Evolutionary conservation across 1,140 invertebrate species (phyloP).

Genomic region (Sinonovacula constricta): DNA sequence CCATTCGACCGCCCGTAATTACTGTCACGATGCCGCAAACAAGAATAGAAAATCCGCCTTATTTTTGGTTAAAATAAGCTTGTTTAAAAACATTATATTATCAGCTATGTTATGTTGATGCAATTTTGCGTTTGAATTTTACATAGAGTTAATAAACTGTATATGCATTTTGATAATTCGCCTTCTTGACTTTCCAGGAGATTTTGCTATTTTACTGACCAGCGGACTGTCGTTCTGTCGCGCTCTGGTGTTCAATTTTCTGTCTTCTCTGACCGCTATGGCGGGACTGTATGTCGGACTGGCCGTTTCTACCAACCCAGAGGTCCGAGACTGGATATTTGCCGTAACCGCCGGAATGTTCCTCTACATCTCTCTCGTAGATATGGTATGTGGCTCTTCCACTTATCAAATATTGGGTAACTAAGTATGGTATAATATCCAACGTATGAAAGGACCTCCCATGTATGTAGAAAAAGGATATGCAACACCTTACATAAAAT

Average conservation of each 20-base stretch:
- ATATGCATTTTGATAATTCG: too few relatives aligned
- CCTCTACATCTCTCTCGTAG: conserved; percentile 61
- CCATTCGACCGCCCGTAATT: too few relatives aligned
- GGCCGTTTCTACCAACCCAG: conserved; percentile 67
- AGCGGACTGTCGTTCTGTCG: conserved; percentile 85
- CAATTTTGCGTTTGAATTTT: too few relatives aligned
- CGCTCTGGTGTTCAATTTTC: conserved; percentile 84
- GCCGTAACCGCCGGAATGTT: conserved; percentile 82
- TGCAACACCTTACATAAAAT: not conserved
- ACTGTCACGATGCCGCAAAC: too few relatives aligned
- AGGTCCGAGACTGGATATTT: conserved; percentile 81
- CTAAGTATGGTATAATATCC: not conserved
- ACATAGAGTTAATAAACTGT: too few relatives aligned
- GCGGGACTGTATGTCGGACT: conserved; percentile 83
- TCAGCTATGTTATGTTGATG: too few relatives aligned
- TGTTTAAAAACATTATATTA: too few relatives aligned
- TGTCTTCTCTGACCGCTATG: conserved; percentile 84
- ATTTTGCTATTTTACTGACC: conserved; percentile 94
- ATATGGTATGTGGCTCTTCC: conserved; percentile 51
- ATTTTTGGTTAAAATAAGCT: too few relatives aligned
- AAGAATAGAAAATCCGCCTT: too few relatives aligned
- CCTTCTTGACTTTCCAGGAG: too few relatives aligned
- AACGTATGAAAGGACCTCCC: not conserved
- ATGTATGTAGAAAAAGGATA: not conserved
- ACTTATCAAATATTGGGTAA: not conserved